Percentiles rank a stretch among this genome's conserved stretches.
phyloP scores from a whole-genome alignment of 2,888 invertebrate species.

The Hemicrepidius hirtus region DNA sequence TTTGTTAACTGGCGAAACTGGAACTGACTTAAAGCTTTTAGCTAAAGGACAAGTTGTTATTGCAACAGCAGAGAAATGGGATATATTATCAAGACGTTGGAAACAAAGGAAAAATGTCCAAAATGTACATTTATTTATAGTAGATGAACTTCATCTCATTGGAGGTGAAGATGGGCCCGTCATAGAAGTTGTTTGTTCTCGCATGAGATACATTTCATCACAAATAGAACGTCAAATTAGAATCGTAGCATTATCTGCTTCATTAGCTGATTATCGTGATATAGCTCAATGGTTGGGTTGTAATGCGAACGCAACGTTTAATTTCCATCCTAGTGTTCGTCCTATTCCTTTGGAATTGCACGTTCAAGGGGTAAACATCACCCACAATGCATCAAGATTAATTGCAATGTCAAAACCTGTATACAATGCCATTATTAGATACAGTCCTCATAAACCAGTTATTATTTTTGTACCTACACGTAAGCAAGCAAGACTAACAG shows the following conservation, averaged over 20 bases:
- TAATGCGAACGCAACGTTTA: slow-evolving; percentile 94
- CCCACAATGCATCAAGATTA: slow-evolving; percentile 96
- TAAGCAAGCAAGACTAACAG: slow-evolving; percentile 93
- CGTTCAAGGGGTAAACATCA: slow-evolving; percentile 97
- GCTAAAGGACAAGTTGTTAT: slow-evolving; percentile 97
- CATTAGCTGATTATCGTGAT: slow-evolving; percentile 95
- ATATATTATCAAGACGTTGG: slow-evolving; percentile 98
- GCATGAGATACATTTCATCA: slow-evolving; percentile 96
- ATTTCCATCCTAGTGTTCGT: slow-evolving; percentile 98
- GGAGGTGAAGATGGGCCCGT: slow-evolving; percentile 95
- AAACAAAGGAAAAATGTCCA: slow-evolving; percentile 99
- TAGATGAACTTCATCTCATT: slow-evolving; percentile 94
- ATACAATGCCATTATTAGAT: slow-evolving; percentile 91
- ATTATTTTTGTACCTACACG: slow-evolving; percentile 94
- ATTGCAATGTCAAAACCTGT: slow-evolving; percentile 99
- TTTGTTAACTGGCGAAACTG: slow-evolving; percentile 96
- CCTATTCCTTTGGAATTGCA: slow-evolving; percentile 96
- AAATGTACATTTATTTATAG: slow-evolving; percentile 95
- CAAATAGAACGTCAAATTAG: slow-evolving; percentile 93
- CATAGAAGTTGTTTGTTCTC: slow-evolving; percentile 93
- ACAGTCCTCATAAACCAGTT: slow-evolving; percentile 89
- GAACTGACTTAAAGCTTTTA: slow-evolving; percentile 94
- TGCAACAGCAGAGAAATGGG: slow-evolving; percentile 99
- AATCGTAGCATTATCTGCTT: slow-evolving; percentile 94
- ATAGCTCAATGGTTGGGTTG: slow-evolving; percentile 98